These are phyloP conservation scores for Cheirogaleus medius DNA, from an alignment of 2,113 vertebrate species.

Conservation along the genomic window DNA sequence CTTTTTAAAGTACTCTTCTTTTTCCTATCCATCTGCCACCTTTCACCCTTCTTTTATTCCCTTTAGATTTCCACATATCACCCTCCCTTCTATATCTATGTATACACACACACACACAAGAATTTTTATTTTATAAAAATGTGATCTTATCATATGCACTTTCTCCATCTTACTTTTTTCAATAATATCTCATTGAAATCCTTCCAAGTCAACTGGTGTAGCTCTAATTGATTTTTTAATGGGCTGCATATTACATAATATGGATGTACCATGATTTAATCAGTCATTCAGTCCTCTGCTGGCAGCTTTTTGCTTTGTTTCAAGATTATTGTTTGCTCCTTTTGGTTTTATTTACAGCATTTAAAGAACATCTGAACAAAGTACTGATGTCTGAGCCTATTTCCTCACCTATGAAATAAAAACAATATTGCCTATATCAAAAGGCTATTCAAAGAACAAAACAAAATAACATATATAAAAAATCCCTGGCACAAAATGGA, in stretches of 20 bases:
- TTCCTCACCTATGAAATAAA: not conserved
- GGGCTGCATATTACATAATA: not conserved
- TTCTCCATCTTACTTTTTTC: not conserved
- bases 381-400: not conserved
- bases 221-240: not conserved
- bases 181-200: not conserved
- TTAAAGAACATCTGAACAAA: conserved; percentile 14
- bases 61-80: not conserved
- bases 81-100: not conserved
- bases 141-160: not conserved
- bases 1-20: not conserved
- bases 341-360: not conserved
- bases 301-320: not conserved
- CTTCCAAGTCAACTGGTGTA: not conserved
- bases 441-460: not conserved
- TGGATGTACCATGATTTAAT: not conserved
- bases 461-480: not conserved
- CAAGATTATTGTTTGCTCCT: not conserved
- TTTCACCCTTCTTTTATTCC: not conserved
- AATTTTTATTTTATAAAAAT: not conserved
- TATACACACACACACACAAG: not conserved
- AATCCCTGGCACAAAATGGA: not conserved
- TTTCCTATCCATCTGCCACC: not conserved
- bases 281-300: not conserved
- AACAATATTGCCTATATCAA: not conserved